phyloP scores from a whole-genome alignment of 2,888 invertebrate genomes.

The Agrotis puta region DNA sequence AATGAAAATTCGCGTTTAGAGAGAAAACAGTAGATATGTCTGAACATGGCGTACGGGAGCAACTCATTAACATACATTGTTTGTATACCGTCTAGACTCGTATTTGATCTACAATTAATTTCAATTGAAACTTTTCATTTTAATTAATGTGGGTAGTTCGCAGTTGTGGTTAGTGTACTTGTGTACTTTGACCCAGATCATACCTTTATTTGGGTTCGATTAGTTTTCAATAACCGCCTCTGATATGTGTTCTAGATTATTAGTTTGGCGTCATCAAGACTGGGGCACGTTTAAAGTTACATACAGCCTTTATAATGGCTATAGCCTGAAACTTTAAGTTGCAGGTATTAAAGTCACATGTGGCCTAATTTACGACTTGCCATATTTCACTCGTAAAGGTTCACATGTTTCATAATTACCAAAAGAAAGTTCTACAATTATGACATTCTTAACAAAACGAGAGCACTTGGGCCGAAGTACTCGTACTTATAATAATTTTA shows the following conservation, averaged over 20 bases:
- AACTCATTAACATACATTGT: slow-evolving; percentile 59
- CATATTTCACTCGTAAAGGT: slow-evolving; percentile 20
- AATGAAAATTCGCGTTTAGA: slow-evolving; percentile 21
- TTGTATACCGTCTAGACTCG: slow-evolving; percentile 60
- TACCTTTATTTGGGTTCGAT: slow-evolving; percentile 8
- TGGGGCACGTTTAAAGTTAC: not conserved
- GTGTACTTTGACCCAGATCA: slow-evolving; percentile 29
- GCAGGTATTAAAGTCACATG: slow-evolving; percentile 10
- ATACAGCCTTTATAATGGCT: not conserved
- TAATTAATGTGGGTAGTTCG: slow-evolving; percentile 24
- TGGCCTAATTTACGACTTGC: slow-evolving; percentile 15
- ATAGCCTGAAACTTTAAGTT: not conserved
- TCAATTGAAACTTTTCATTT: slow-evolving; percentile 39
- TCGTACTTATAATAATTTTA: slow-evolving; percentile 35
- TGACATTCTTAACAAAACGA: slow-evolving; percentile 35
- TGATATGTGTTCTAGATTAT: slow-evolving; percentile 12
- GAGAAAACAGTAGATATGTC: slow-evolving; percentile 49
- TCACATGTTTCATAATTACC: slow-evolving; percentile 49
- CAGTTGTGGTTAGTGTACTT: slow-evolving; percentile 11
- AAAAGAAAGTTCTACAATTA: slow-evolving; percentile 49
- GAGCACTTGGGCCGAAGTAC: slow-evolving; percentile 30
- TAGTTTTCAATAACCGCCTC: slow-evolving; percentile 16
- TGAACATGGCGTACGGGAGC: slow-evolving; percentile 30
- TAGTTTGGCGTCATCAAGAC: slow-evolving; percentile 16
- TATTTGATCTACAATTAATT: slow-evolving; percentile 36